These are phyloP conservation scores for Rhinoptilus africanus DNA, from an alignment of 2,113 vertebrate genomes.

Conservation along the genomic window DNA sequence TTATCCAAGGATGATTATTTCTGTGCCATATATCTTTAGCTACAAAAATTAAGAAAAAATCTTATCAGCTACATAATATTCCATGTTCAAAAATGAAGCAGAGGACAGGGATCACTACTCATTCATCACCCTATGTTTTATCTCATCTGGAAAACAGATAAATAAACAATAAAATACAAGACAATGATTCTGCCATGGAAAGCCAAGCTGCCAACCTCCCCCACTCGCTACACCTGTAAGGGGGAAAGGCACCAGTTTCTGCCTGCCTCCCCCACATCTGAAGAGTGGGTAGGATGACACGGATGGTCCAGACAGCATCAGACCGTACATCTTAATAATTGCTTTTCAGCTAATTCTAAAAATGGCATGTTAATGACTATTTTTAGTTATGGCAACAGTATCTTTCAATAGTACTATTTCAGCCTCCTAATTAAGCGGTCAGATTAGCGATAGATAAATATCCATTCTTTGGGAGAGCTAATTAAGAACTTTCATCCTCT, in stretches of 20 bases:
- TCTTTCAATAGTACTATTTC: neutral
- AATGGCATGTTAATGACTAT: neutral
- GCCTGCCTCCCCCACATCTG: neutral
- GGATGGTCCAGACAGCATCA: neutral
- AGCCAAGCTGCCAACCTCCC: neutral
- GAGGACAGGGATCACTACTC: neutral
- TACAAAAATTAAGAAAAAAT: neutral
- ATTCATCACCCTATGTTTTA: neutral
- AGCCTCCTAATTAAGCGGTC: neutral
- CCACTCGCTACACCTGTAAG: too few species aligned
- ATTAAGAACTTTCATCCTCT: neutral
- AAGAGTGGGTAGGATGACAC: neutral
- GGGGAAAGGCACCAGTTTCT: neutral
- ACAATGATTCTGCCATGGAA: accelerated
- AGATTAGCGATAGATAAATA: neutral
- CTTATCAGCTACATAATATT: neutral
- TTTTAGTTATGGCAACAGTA: neutral
- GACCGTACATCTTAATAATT: neutral
- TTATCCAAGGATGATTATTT: neutral
- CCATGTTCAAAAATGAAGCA: neutral
- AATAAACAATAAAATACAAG: neutral
- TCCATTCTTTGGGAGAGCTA: neutral
- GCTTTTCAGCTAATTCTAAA: neutral
- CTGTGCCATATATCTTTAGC: neutral
- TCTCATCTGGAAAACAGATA: neutral